phyloP scores from a whole-genome alignment of 1,140 invertebrate genomes.

The Zaprionus taronus region DNA sequence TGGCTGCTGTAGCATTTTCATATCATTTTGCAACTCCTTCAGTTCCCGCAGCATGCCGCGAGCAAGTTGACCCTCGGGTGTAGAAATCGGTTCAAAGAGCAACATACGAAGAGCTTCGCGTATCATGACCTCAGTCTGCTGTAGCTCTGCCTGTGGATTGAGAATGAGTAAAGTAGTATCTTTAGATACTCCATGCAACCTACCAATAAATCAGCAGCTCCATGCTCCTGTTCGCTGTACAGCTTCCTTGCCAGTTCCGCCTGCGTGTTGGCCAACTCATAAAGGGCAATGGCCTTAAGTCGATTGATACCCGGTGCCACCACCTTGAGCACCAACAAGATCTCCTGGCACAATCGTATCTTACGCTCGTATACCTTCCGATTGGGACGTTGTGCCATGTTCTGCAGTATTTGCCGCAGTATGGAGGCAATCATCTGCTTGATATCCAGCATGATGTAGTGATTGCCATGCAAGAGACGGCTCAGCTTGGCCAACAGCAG shows the following conservation, averaged over 20 bases:
- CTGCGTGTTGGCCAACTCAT: conserved; percentile 89
- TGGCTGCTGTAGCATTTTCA: conserved; percentile 72
- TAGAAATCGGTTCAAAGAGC: conserved; percentile 88
- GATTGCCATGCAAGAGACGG: conserved; percentile 87
- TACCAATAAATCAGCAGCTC: conserved; percentile 54
- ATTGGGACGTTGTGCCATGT: conserved; percentile 85
- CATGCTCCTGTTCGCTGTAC: conserved; percentile 62
- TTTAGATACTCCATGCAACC: neutral
- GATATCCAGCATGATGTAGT: conserved; percentile 87
- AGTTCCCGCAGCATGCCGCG: conserved; percentile 88
- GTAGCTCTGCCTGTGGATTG: conserved; percentile 83
- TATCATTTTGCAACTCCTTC: conserved; percentile 86
- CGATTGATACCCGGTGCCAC: conserved; percentile 91
- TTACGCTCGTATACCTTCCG: conserved; percentile 87
- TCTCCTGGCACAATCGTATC: conserved; percentile 87
- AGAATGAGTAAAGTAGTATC: neutral
- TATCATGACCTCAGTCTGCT: conserved; percentile 86
- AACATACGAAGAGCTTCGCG: conserved; percentile 88
- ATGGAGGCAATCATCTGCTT: conserved; percentile 88
- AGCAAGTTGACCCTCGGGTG: conserved; percentile 90
- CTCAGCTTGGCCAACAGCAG: conserved; percentile 86
- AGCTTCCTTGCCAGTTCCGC: conserved; percentile 86
- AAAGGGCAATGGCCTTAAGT: conserved; percentile 89
- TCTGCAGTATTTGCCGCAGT: conserved; percentile 86
- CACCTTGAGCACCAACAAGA: conserved; percentile 88